Conservation (phyloP, 1,140 invertebrate species). For the Akabosia matsudoensis region DNA sequence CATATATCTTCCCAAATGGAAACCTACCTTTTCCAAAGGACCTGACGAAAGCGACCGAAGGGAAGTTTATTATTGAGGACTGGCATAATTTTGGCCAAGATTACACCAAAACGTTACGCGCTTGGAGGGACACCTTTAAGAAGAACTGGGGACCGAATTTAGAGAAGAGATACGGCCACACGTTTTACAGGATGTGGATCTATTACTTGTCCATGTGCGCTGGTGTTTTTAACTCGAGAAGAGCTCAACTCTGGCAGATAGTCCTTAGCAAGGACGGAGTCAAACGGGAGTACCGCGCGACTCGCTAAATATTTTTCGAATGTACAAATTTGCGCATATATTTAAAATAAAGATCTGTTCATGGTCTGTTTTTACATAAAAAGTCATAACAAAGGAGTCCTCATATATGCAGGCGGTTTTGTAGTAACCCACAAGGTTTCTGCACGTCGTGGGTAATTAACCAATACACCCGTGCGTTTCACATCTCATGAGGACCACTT, state of each 20-base stretch:
- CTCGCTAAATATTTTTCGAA: slow-evolving; percentile 27
- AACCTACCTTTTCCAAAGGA: slow-evolving; percentile 36
- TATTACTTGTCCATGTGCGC: slow-evolving; percentile 40
- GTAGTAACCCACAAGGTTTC: too few relatives aligned
- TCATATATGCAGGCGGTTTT: too few relatives aligned
- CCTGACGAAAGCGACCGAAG: slow-evolving; percentile 26
- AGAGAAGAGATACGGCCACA: slow-evolving; percentile 18
- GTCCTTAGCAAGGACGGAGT: slow-evolving; percentile 44
- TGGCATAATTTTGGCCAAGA: slow-evolving; percentile 20
- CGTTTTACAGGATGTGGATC: slow-evolving; percentile 43
- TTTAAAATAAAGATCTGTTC: too few relatives aligned
- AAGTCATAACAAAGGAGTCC: too few relatives aligned
- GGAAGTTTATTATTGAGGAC: slow-evolving; percentile 20
- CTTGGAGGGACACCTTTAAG: slow-evolving; percentile 1
- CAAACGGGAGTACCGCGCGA: slow-evolving; percentile 35
- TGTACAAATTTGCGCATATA: not conserved
- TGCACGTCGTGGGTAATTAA: too few relatives aligned
- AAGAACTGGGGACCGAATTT: not conserved
- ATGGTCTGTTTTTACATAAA: too few relatives aligned
- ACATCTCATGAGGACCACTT: too few relatives aligned
- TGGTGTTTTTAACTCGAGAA: slow-evolving; percentile 34
- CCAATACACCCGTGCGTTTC: too few relatives aligned
- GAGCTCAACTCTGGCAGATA: slow-evolving; percentile 40
- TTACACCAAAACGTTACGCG: not conserved
- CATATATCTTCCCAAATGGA: slow-evolving; percentile 45